phyloP scores from a whole-genome alignment of 2,797 vertebrate species.

The Podarcis lilfordi region DNA sequence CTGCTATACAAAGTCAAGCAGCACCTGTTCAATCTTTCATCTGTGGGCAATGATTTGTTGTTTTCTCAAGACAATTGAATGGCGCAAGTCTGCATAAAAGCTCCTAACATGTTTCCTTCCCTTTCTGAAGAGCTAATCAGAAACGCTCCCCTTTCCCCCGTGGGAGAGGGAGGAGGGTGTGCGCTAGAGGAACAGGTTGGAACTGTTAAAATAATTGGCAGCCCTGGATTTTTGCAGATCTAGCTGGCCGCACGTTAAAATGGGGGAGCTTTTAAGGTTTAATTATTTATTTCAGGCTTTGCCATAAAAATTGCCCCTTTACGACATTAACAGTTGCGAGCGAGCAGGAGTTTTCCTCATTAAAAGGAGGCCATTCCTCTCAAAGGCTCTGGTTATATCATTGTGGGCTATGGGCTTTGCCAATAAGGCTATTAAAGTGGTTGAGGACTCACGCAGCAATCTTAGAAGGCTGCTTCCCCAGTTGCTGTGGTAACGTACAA shows the following conservation, averaged over 20 bases:
- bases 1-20: slow-evolving; percentile 67
- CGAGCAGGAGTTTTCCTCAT: slow-evolving; percentile 71
- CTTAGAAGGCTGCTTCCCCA: slow-evolving; percentile 62
- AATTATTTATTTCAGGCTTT: slow-evolving; percentile 67
- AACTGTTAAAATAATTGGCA: slow-evolving; percentile 73
- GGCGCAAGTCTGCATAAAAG: slow-evolving; percentile 68
- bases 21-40: slow-evolving; percentile 76
- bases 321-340: slow-evolving; percentile 66
- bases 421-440: slow-evolving; percentile 58
- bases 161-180: slow-evolving; percentile 53
- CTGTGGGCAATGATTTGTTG: slow-evolving; percentile 10
- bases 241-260: slow-evolving; percentile 64
- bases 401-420: slow-evolving; percentile 48
- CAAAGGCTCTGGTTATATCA: slow-evolving; percentile 42
- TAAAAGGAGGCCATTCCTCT: slow-evolving; percentile 41
- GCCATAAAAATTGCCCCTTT: slow-evolving; percentile 67
- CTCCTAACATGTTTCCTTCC: slow-evolving; percentile 71
- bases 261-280: slow-evolving; percentile 48
- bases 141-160: slow-evolving; percentile 55
- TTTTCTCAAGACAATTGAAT: slow-evolving; percentile 65
- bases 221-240: slow-evolving; percentile 52
- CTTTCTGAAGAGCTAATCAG: slow-evolving; percentile 73
- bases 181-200: slow-evolving; percentile 66
- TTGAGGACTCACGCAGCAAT: slow-evolving; percentile 47
- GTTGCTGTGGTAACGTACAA: slow-evolving; percentile 72